Base-by-base conservation (phyloP, 2,797 vertebrate genomes). In the Sarcoramphus papa region DNA sequence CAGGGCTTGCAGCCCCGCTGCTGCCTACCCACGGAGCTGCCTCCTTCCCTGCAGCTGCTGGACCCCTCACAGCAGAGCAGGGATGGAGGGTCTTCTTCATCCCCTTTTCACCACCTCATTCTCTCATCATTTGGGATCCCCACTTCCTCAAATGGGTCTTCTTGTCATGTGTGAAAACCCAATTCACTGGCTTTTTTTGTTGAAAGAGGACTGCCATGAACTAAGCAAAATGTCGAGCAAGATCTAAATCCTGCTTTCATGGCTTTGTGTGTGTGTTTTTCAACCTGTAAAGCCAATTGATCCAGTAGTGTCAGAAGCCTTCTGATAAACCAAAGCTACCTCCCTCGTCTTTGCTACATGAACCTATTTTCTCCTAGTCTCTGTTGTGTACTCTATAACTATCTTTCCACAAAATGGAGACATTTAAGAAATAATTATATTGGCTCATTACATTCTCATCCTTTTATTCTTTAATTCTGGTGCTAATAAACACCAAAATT, bases 401-500 rank as follows among this genome's bases (percentile, higher is more conserved):
- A 30, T 64, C 73, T 89, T 92, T 50, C 43, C 37, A 51, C 21
- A 84, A 86, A 94, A 90, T 25, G 0, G 9, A 84, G 54, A 65
- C 16, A 37, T 86, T 87, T 84, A 81, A 88, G 60, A 91, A 80
- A 86, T 63, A 57, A 72, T 90, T 92, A 57, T 62, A 51, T 65
- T 35, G 25, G 18, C 10, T 96, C 33, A 48, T 80, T 91, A 57
- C 14, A 91, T 68, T 75, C 62, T 64, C 47, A 65, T 33, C 7
- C 35, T 84, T 93, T 93, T 78, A 78, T 90, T 92, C 50, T 75
- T 70, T 90, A 92, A 84, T 92, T 94, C 67, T 92, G 82, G 63
- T 91, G 47, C 75, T 92, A 90, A 91, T 78, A 93, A 90, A 69
- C 50, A 93, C 64, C 45, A 51, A 85, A 63, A 95, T 90, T 90